Percentiles rank a stretch among this genome's conserved stretches.
phyloP scores from a whole-genome alignment of 2,113 vertebrate genomes.

The Anarrhichthys ocellatus region DNA sequence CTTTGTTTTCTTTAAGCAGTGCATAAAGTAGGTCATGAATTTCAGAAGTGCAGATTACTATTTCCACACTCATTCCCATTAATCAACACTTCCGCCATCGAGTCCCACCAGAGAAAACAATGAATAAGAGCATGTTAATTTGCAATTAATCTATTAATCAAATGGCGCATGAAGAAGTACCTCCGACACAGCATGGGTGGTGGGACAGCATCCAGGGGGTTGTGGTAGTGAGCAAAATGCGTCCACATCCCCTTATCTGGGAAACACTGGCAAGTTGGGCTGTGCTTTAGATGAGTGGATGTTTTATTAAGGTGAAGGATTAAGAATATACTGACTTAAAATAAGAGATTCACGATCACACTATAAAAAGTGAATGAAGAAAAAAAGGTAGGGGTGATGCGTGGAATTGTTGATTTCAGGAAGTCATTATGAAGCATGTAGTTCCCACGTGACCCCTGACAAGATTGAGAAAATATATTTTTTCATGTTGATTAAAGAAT shows the following conservation, averaged over 20 bases:
- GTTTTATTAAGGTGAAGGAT: background rate
- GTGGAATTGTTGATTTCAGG: background rate
- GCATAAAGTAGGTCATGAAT: slow-evolving; percentile 82
- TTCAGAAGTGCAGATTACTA: slow-evolving; percentile 79
- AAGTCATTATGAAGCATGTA: background rate
- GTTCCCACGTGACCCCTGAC: background rate
- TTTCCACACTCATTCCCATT: slow-evolving; percentile 76
- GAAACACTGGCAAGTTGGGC: slow-evolving; percentile 7
- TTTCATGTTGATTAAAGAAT: background rate
- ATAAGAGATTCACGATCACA: background rate
- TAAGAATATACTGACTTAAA: background rate
- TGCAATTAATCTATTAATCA: slow-evolving; percentile 83
- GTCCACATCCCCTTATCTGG: background rate
- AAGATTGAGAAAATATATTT: background rate
- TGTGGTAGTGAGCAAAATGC: slow-evolving; percentile 31
- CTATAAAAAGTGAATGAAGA: background rate
- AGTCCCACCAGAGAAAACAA: slow-evolving; percentile 82
- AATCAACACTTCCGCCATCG: slow-evolving; percentile 74
- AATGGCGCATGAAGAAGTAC: slow-evolving; percentile 69
- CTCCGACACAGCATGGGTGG: slow-evolving; percentile 40
- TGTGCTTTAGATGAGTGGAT: background rate
- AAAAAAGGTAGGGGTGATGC: background rate
- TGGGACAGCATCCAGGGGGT: slow-evolving; percentile 22
- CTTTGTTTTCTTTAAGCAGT: slow-evolving; percentile 67
- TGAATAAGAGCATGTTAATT: slow-evolving; percentile 74